These are phyloP conservation scores for Drosophila anomelani DNA, from an alignment of 2,888 invertebrate species.

Conservation along the genomic window DNA sequence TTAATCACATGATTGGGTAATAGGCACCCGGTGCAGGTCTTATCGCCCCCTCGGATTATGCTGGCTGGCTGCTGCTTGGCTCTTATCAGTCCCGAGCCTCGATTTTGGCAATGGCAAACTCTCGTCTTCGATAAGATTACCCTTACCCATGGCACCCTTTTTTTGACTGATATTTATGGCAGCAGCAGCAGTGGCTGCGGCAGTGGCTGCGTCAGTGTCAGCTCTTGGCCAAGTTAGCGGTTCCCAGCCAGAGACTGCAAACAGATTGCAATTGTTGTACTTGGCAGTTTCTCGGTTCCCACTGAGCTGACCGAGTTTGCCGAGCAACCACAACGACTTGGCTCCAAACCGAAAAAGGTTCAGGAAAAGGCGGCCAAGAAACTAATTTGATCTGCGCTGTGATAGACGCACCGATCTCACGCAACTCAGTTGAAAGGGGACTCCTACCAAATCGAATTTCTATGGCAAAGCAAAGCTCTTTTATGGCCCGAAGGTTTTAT, in stretches of 20 bases:
- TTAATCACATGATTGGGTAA: conserved; percentile 72
- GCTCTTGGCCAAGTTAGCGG: conserved; percentile 14
- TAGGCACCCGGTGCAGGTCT: conserved; percentile 51
- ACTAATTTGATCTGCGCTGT: conserved; percentile 66
- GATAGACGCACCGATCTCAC: conserved; percentile 70
- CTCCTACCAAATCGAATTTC: conserved; percentile 42
- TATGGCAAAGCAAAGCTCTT: conserved; percentile 26
- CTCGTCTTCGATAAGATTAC: conserved; percentile 36
- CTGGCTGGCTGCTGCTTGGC: conserved; percentile 24
- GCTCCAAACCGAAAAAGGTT: conserved; percentile 25
- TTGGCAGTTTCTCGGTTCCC: conserved; percentile 43
- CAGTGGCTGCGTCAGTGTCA: conserved; percentile 1
- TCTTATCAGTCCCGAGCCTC: conserved; percentile 24
- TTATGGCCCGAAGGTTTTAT: conserved; percentile 28
- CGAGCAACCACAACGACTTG: conserved; percentile 29
- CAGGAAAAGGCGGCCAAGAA: conserved; percentile 51
- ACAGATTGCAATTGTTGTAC: conserved; percentile 42
- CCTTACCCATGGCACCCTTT: conserved; percentile 11
- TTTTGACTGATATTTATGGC: conserved; percentile 19
- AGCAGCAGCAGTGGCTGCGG: not conserved
- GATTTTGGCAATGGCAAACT: conserved; percentile 32
- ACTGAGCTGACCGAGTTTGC: conserved; percentile 47
- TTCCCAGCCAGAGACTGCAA: conserved; percentile 31
- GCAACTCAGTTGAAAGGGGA: conserved; percentile 49
- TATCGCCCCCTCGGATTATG: conserved; percentile 51